phyloP scores from a whole-genome alignment of 2,888 invertebrate species.

The Drosophila monieri region DNA sequence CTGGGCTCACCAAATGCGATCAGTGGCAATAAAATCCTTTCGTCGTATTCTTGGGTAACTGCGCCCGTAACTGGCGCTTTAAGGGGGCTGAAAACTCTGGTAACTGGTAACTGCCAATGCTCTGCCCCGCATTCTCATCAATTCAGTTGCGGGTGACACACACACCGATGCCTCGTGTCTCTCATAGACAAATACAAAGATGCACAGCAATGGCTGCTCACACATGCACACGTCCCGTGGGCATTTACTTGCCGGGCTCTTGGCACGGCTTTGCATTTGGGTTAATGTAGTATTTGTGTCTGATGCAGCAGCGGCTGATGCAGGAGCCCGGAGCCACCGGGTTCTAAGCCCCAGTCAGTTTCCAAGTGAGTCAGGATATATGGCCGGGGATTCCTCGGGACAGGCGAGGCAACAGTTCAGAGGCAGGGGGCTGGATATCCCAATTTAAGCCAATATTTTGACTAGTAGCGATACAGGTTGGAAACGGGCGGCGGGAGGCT shows the following conservation, averaged over 20 bases:
- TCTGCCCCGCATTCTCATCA: conserved; percentile 46
- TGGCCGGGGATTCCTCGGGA: conserved; percentile 8
- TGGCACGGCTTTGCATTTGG: conserved; percentile 72
- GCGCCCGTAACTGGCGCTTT: conserved; percentile 24
- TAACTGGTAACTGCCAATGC: conserved; percentile 39
- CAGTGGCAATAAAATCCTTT: conserved; percentile 17
- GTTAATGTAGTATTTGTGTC: conserved; percentile 76
- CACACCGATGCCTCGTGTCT: conserved; percentile 2
- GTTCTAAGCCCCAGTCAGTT: conserved; percentile 50
- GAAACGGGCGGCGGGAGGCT: conserved; percentile 16
- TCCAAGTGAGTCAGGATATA: conserved; percentile 23
- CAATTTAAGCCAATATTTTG: conserved; percentile 26
- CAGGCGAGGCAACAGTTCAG: not conserved
- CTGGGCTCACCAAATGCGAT: conserved; percentile 28
- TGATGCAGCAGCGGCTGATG: conserved; percentile 33
- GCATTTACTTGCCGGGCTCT: conserved; percentile 66
- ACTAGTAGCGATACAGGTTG: conserved; percentile 34
- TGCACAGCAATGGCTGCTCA: conserved; percentile 12
- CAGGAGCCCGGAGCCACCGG: conserved; percentile 47
- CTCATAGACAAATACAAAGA: not conserved
- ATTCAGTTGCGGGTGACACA: conserved; percentile 42
- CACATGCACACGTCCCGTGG: conserved; percentile 51
- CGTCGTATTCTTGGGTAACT: conserved; percentile 17
- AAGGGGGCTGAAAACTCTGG: conserved; percentile 31
- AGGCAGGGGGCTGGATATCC: not conserved